phyloP scores from a whole-genome alignment of 2,888 invertebrate species.

The Aleiodes alternator region DNA sequence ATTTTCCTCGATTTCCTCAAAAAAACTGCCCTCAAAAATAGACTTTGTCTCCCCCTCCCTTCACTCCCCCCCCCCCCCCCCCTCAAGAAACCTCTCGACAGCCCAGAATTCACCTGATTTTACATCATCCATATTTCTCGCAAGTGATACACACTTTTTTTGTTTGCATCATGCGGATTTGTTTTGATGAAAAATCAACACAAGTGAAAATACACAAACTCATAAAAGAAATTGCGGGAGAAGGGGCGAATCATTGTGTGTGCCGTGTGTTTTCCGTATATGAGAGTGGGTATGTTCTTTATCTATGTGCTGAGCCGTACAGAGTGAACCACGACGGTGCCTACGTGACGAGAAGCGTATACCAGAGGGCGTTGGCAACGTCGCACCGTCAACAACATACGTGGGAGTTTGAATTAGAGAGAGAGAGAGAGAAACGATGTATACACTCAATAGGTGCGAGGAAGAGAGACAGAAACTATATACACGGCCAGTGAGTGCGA shows the following conservation, averaged over 20 bases:
- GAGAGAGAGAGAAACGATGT: conserved; percentile 15
- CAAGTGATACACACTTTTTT: background rate
- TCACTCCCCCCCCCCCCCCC: background rate
- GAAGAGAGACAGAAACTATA: too few species aligned
- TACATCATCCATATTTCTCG: background rate
- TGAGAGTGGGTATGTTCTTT: too few species aligned
- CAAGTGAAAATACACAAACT: background rate
- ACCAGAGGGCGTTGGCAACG: conserved; percentile 65
- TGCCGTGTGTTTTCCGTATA: too few species aligned
- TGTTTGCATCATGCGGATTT: conserved; percentile 20
- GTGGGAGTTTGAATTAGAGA: conserved; percentile 3
- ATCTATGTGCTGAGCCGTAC: too few species aligned
- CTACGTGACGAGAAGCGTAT: conserved; percentile 66
- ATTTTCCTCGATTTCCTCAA: too few species aligned
- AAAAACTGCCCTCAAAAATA: too few species aligned
- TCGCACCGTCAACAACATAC: conserved; percentile 54
- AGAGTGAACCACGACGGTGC: conserved; percentile 54
- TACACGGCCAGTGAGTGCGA: too few species aligned
- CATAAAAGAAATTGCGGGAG: conserved; percentile 16
- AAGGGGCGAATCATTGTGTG: conserved; percentile 22
- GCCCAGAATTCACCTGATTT: conserved; percentile 11
- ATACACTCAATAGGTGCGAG: too few species aligned
- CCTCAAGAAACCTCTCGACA: background rate
- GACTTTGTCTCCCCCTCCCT: background rate
- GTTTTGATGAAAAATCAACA: conserved; percentile 3